These are phyloP conservation scores for Tokudaia muenninki DNA, from an alignment of 2,797 vertebrate genomes.

Conservation along the genomic window DNA sequence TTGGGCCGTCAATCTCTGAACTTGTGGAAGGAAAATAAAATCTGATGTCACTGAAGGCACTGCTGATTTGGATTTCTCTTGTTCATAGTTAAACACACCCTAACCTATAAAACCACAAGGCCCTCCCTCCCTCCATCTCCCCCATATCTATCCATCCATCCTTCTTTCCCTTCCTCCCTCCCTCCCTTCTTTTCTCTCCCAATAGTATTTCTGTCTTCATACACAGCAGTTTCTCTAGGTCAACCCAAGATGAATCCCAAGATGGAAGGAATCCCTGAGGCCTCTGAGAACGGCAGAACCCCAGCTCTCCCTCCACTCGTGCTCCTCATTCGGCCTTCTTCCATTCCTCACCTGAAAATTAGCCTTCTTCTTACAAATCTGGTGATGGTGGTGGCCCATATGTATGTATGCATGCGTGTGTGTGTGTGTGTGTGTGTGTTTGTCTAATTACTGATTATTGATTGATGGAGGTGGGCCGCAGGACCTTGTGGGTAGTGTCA, in stretches of 20 bases:
- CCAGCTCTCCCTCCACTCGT: fast-evolving
- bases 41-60: background rate
- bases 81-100: background rate
- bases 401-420: background rate
- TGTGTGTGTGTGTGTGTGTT: background rate
- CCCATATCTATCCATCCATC: background rate
- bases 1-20: background rate
- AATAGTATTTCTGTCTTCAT: background rate
- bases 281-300: background rate
- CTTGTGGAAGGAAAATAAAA: background rate
- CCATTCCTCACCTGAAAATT: background rate
- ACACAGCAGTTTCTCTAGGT: background rate
- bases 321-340: background rate
- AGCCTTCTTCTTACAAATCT: background rate
- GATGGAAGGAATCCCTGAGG: no score
- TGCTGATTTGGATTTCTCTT: background rate
- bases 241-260: background rate
- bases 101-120: background rate
- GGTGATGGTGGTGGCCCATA: background rate
- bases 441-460: no score
- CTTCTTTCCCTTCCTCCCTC: background rate
- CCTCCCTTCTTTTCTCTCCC: background rate
- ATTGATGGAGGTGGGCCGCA: background rate
- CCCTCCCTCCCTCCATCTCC: background rate
- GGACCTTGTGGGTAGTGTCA: background rate